Evolutionary conservation across 2,888 invertebrate species (phyloP).

Genomic region (Lutraria lutraria): DNA sequence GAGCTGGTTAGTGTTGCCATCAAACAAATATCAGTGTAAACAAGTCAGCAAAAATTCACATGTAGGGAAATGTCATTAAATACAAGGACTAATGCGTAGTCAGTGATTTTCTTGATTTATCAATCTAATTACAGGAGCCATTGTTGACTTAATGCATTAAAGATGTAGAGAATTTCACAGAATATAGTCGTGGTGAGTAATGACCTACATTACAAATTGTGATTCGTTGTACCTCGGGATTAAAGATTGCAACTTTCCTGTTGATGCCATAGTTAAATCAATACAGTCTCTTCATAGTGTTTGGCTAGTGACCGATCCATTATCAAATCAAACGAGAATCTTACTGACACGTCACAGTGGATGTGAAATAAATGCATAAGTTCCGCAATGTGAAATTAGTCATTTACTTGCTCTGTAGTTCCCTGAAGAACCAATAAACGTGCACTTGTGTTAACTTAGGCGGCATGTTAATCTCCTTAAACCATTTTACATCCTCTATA

Average conservation of each 20-base stretch:
- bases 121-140: background rate
- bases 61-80: background rate
- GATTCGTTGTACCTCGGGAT: background rate
- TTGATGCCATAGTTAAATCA: background rate
- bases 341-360: too few relatives aligned
- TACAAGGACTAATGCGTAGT: background rate
- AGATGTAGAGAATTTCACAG: background rate
- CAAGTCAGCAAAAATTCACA: background rate
- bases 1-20: background rate
- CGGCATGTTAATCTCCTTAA: too few relatives aligned
- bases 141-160: constrained; percentile 17
- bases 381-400: too few relatives aligned
- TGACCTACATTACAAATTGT: background rate
- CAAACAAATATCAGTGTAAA: background rate
- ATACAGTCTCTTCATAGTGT: background rate
- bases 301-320: too few relatives aligned
- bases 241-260: background rate
- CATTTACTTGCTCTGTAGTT: too few relatives aligned
- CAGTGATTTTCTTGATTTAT: background rate
- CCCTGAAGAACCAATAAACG: too few relatives aligned
- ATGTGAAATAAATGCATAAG: too few relatives aligned
- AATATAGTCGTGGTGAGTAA: constrained; percentile 1
- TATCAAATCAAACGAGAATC: too few relatives aligned
- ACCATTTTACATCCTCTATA: too few relatives aligned
- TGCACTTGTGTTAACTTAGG: too few relatives aligned